These are phyloP conservation scores for Sabatieria punctata DNA, from an alignment of 2,888 invertebrate species.

Conservation along the genomic window DNA sequence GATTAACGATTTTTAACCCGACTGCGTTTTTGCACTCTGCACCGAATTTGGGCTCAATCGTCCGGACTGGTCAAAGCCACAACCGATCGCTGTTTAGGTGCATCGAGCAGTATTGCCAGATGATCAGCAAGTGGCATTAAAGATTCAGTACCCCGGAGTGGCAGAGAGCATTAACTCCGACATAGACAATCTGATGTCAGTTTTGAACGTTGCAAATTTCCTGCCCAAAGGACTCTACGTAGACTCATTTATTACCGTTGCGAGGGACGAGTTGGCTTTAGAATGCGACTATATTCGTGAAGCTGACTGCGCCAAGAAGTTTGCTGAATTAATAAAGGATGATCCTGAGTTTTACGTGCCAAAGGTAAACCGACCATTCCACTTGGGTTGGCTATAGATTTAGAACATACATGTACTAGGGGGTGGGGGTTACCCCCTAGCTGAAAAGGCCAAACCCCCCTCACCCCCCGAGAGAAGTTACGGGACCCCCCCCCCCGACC, in stretches of 20 bases:
- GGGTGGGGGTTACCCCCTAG: too few species aligned
- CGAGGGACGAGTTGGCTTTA: constrained; percentile 79
- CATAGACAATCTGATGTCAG: constrained; percentile 79
- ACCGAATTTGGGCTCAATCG: too few species aligned
- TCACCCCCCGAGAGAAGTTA: too few species aligned
- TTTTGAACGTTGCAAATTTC: constrained; percentile 78
- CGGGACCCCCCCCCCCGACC: too few species aligned
- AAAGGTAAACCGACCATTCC: constrained; percentile 41
- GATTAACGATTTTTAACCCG: too few species aligned
- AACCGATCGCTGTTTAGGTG: too few species aligned
- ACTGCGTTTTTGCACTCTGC: too few species aligned
- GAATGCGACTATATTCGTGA: constrained; percentile 90
- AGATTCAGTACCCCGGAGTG: constrained; percentile 65
- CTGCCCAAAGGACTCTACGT: constrained; percentile 60
- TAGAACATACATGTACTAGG: too few species aligned
- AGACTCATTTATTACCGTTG: constrained; percentile 46
- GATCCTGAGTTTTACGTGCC: constrained; percentile 60
- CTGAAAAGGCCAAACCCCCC: too few species aligned
- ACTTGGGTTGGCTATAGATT: too few species aligned
- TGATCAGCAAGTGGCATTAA: constrained; percentile 61
- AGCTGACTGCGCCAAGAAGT: constrained; percentile 62
- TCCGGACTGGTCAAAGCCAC: too few species aligned
- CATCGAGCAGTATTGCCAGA: constrained; percentile 50
- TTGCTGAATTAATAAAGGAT: constrained; percentile 45
- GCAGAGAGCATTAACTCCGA: constrained; percentile 91